Conservation (phyloP, 2,797 vertebrate species). For the Pangasius larnaudii region DNA sequence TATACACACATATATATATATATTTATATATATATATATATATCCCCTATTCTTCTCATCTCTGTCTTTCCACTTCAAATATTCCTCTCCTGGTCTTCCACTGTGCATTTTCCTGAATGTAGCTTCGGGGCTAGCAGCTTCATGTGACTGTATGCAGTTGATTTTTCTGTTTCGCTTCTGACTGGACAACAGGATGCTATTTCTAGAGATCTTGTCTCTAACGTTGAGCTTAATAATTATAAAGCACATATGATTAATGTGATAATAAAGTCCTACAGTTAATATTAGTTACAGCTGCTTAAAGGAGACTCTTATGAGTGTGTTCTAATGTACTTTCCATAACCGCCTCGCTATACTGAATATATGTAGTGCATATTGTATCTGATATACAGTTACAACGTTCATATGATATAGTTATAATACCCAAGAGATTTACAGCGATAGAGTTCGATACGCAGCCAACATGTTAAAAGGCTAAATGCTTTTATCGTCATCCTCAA, state of each 20-base stretch:
- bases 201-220: not conserved
- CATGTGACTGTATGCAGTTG: not conserved
- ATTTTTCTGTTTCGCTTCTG: not conserved
- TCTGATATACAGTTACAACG: not conserved
- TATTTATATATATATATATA: not conserved
- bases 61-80: not conserved
- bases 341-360: not conserved
- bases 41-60: not conserved
- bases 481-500: not conserved
- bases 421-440: not conserved
- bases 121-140: not conserved
- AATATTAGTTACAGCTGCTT: conserved; percentile 13
- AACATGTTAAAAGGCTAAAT: not conserved
- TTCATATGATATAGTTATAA: not conserved
- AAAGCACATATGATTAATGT: not conserved
- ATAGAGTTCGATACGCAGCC: not conserved
- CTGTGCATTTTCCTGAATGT: conserved; percentile 3
- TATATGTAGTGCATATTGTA: not conserved
- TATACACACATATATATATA: not conserved
- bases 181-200: not conserved
- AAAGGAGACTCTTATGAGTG: not conserved
- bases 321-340: not conserved
- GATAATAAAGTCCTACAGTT: not conserved
- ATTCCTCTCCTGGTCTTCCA: not conserved
- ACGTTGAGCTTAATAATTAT: not conserved